Conservation (phyloP, 2,113 vertebrate genomes). For the Chitala chitala region DNA sequence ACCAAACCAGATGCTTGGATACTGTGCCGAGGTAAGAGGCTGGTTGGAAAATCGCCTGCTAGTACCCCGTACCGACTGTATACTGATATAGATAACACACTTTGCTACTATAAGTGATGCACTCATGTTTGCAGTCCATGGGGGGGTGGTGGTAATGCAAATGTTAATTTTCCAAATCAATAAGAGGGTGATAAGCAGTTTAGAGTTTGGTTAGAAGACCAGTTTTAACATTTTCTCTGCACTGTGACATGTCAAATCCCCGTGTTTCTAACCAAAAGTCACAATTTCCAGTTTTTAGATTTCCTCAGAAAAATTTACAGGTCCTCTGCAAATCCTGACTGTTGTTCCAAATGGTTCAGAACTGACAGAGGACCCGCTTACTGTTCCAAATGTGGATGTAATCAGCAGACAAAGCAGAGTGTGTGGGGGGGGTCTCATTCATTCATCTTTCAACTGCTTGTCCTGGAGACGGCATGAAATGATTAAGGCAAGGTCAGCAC, state of each 20-base stretch:
- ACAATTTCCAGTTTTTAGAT: neutral
- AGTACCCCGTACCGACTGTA: neutral
- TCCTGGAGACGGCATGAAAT: neutral
- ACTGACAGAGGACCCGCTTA: neutral
- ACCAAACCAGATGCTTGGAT: constrained; percentile 71
- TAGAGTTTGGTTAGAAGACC: neutral
- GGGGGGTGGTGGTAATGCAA: neutral
- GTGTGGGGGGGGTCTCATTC: no score
- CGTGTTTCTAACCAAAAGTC: neutral
- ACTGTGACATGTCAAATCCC: neutral
- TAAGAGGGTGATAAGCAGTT: no score
- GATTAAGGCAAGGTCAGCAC: constrained; percentile 6
- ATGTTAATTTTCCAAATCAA: neutral
- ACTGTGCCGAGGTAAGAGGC: constrained; percentile 79
- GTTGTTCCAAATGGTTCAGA: neutral
- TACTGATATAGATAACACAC: neutral
- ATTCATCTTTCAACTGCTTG: no score
- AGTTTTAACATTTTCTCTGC: neutral
- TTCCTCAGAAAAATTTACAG: no score
- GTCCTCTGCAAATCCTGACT: no score
- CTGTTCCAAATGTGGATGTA: neutral
- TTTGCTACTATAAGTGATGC: neutral
- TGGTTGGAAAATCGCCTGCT: neutral
- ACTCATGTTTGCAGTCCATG: neutral
- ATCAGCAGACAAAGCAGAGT: neutral